Evolutionary conservation across 2,888 invertebrate species (phyloP), one percentile per base, ranked within the genome.

Genomic region (Tenthredo notha): DNA sequence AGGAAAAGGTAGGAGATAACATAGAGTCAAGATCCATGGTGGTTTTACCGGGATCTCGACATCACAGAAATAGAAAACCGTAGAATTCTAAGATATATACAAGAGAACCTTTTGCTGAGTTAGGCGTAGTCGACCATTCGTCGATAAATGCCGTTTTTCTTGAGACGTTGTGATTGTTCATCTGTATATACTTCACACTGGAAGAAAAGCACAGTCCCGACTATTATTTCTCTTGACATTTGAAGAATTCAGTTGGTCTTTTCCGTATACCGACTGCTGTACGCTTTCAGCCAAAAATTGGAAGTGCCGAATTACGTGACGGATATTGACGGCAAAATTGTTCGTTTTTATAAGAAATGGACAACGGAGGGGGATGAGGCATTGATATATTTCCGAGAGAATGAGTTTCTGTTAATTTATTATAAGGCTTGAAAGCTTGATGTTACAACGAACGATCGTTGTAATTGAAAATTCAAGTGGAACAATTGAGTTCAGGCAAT

Each of bases 401-500:
- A 74, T 21, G 7, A n/a, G 7, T 2, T 43, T 67, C 7, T 18
- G 10, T 43, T 43, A 21, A 43, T 37, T 18, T 9, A 33, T 70
- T n/a, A 40, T 15, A 37, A 21, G 12, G 18, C n/a, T 6, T 43
- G n/a, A 12, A 43, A 74, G 10, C 40, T 43, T 21, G n/a, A 43
- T 40, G 21, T 40, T 74, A 12, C n/a, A 74, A 9, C 43, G n/a
- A 21, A 37, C n/a, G 72, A 43, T 25, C 10, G 10, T 21, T 2
- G 40, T 74, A 43, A 74, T 74, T 74, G 77, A 50, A 77, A 29
- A 54, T 77, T 77, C 77, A 77, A 50, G 21, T 29, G 77, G 33
- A 77, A 77, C 33, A 77, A 77, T 77, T 54, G 50, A 54, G 54
- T 77, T 77, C 33, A 54, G 29, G 77, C 15, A 77, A 54, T 77